Percentiles rank a stretch among this genome's conserved stretches.
Conservation (phyloP, 2,888 invertebrate species). For the Eurois occulta region DNA sequence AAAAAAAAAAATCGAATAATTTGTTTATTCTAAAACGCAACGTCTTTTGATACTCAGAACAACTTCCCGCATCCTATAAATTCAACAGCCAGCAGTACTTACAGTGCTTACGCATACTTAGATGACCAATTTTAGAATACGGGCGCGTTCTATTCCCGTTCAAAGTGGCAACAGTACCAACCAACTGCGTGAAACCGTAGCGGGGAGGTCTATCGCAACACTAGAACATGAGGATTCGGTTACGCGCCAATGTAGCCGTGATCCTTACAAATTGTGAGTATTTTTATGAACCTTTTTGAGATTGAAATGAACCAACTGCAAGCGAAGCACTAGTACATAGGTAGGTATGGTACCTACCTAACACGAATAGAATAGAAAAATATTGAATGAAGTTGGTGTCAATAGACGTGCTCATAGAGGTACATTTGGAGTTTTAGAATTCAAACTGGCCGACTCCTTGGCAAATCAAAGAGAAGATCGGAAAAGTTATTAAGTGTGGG, state of each 20-base stretch:
- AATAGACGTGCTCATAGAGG: background rate
- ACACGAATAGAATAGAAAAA: too few species aligned
- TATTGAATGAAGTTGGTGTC: too few species aligned
- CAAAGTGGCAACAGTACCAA: slow-evolving; percentile 35
- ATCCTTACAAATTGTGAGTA: slow-evolving; percentile 42
- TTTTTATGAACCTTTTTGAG: background rate
- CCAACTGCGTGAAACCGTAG: slow-evolving; percentile 44
- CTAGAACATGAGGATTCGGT: slow-evolving; percentile 53
- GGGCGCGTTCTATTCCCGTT: slow-evolving; percentile 59
- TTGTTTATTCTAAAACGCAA: background rate
- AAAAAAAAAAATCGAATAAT: background rate
- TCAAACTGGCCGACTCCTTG: background rate
- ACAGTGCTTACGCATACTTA: slow-evolving; percentile 48
- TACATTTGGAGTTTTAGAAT: background rate
- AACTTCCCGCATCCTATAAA: slow-evolving; percentile 13
- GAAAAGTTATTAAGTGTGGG: background rate
- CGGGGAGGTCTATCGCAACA: slow-evolving; percentile 60
- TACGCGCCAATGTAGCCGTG: slow-evolving; percentile 55
- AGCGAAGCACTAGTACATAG: background rate
- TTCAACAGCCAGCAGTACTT: slow-evolving; percentile 5
- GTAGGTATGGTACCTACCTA: background rate
- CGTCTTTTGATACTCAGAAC: background rate
- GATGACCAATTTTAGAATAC: slow-evolving; percentile 59
- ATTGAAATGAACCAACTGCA: background rate
- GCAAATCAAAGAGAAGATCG: background rate